Percentiles rank a stretch among this genome's conserved stretches.
phyloP scores from a whole-genome alignment of 2,113 vertebrate genomes.

The Calypte anna region DNA sequence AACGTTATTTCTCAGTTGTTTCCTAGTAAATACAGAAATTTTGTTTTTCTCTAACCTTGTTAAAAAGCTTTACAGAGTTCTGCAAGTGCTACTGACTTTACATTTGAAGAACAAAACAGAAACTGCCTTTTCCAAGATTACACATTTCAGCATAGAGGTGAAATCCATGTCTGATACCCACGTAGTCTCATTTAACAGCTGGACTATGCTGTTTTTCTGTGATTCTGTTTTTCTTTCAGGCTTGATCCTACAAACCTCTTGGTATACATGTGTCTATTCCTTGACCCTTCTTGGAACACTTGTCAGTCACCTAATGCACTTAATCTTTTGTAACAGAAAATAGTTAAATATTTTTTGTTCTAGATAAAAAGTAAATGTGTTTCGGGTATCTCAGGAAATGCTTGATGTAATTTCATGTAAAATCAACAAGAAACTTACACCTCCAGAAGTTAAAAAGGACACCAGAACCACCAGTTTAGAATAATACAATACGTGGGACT shows the following conservation, averaged over 20 bases:
- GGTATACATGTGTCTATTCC: background rate
- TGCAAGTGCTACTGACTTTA: background rate
- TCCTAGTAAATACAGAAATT: background rate
- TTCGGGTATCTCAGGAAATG: background rate
- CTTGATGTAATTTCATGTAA: background rate
- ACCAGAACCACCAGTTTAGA: background rate
- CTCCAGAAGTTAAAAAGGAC: background rate
- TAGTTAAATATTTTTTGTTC: background rate
- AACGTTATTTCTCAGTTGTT: background rate
- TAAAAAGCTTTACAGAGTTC: background rate
- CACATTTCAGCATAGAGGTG: background rate
- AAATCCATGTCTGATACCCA: background rate
- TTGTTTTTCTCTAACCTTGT: background rate
- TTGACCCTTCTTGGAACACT: background rate
- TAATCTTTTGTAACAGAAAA: background rate
- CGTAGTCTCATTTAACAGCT: background rate
- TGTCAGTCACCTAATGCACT: background rate
- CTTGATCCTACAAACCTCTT: background rate
- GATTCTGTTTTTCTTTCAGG: background rate
- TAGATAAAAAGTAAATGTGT: background rate
- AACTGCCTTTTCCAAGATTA: background rate
- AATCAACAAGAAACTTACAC: background rate
- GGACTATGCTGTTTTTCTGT: background rate
- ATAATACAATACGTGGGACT: background rate
- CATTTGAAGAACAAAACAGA: background rate